Percentiles rank a stretch among this genome's conserved stretches.
These are phyloP conservation scores for Pterostichus madidus DNA, from an alignment of 2,888 invertebrate genomes.

Conservation along the genomic window DNA sequence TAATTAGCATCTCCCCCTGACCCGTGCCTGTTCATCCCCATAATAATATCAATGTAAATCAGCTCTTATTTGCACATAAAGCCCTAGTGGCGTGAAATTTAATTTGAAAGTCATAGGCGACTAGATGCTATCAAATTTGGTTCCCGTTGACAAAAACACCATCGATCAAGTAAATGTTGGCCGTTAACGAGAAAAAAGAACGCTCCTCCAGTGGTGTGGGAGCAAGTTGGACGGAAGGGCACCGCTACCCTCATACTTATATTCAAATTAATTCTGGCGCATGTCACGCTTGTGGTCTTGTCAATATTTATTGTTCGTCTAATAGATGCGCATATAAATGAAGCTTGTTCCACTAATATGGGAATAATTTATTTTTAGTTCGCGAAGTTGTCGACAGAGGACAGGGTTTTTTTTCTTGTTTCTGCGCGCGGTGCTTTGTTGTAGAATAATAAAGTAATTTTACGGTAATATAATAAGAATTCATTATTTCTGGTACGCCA, in stretches of 20 bases:
- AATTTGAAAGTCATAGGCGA: slow-evolving; percentile 35
- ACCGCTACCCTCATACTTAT: slow-evolving; percentile 24
- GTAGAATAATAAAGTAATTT: slow-evolving; percentile 21
- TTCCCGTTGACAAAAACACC: slow-evolving; percentile 44
- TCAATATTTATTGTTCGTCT: slow-evolving; percentile 62
- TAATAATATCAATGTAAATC: slow-evolving; percentile 53
- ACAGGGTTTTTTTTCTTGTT: neutral
- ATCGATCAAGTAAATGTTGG: slow-evolving; percentile 55
- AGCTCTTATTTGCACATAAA: slow-evolving; percentile 53
- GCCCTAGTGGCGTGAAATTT: slow-evolving; percentile 46
- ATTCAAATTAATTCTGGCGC: slow-evolving; percentile 61
- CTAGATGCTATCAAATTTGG: slow-evolving; percentile 35
- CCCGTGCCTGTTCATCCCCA: neutral
- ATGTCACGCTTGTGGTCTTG: slow-evolving; percentile 55
- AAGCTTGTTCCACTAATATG: slow-evolving; percentile 46
- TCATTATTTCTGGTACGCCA: slow-evolving; percentile 17
- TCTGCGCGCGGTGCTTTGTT: neutral
- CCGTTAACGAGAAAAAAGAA: slow-evolving; percentile 34
- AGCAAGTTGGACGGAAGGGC: slow-evolving; percentile 2
- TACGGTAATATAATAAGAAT: slow-evolving; percentile 20
- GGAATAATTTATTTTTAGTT: slow-evolving; percentile 31
- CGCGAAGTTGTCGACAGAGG: neutral
- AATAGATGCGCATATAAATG: slow-evolving; percentile 60
- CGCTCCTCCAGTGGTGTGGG: slow-evolving; percentile 8
- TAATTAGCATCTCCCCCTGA: neutral